Evolutionary conservation across 2,797 vertebrate genomes (phyloP), one percentile per base, ranked within the genome.

Genomic region (Acanthurus lineatus): DNA sequence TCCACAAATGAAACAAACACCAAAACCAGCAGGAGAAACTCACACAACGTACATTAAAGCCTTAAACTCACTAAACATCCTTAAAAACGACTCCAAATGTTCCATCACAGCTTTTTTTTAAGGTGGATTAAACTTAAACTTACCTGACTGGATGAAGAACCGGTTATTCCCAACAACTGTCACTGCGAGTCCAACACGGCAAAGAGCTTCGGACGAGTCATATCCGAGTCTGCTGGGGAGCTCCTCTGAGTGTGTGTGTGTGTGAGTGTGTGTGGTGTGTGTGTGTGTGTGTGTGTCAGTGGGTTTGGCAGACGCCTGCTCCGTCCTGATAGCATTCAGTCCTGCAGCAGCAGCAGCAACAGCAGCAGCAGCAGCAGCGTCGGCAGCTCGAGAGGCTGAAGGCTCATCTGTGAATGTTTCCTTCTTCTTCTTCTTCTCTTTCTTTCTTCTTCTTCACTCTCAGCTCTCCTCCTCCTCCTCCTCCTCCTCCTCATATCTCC

Each of bases 291-390:
- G 79, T 73, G 79, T 84, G 51, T 75, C 7, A 0, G 60, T 44
- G 86, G 87, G 88, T 47, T 86, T 74, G 88, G 83, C 76, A 66
- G 75, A 77, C 38, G 87, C 45, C 91, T 93, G 92, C 52, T 80
- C 0, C 0, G 52, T 73, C 73, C 90, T 92, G 92, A 93, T 93
- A 92, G 76, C 60, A 28, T 45, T 74, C 70, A 60, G 73, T 49
- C 25, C 9, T 54, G 49, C 73, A 77, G 80, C 72, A 40, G 69
- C 71, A 77, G 63, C 28, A 65, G 74, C 57, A 60, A 17, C 64
- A 40, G 1, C 49, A 1, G 49, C 73, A 77, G 80, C 72, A 45
- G 69, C 71, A 77, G 63, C 28, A 65, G 74, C 57, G 59, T 17
- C 65, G 35, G 1, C 49, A 1, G 44, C 16, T 25, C 60, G 35